Percentiles rank a stretch among this genome's conserved stretches.
phyloP scores from a whole-genome alignment of 2,888 invertebrate genomes.

The Loripinus fragilis region DNA sequence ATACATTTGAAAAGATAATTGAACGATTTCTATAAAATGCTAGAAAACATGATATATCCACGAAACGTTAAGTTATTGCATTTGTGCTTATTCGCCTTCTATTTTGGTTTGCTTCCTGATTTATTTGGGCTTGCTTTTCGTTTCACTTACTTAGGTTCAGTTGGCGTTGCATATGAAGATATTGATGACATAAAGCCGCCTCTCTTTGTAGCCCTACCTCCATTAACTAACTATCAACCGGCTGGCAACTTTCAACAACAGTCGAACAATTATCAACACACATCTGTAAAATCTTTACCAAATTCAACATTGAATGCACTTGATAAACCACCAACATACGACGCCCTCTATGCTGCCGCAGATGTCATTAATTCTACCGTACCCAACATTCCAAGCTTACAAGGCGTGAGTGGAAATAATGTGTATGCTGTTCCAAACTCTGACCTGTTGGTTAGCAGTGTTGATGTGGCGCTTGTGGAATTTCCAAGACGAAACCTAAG shows the following conservation, averaged over 20 bases:
- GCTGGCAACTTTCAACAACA: constrained; percentile 31
- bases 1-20: too few species aligned
- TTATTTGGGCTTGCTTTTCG: constrained; percentile 46
- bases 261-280: constrained; percentile 47
- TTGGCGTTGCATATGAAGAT: constrained; percentile 81
- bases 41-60: not conserved
- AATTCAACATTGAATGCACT: constrained; percentile 61
- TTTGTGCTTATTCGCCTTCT: not conserved
- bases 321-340: constrained; percentile 77
- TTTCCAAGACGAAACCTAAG: constrained; percentile 92
- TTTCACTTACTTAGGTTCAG: constrained; percentile 64
- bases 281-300: constrained; percentile 55
- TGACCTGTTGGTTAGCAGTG: constrained; percentile 77
- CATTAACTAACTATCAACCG: constrained; percentile 57
- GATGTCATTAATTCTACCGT: constrained; percentile 78
- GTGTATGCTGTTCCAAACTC: constrained; percentile 85
- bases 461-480: constrained; percentile 88
- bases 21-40: too few species aligned
- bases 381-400: constrained; percentile 78
- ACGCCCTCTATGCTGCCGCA: constrained; percentile 78
- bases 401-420: constrained; percentile 83
- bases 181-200: constrained; percentile 80
- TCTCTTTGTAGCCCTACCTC: constrained; percentile 76
- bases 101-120: constrained; percentile 43
- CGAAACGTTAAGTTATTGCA: not conserved